Base-by-base conservation (phyloP, 2,888 invertebrate species). In the Sepiola atlantica region DNA sequence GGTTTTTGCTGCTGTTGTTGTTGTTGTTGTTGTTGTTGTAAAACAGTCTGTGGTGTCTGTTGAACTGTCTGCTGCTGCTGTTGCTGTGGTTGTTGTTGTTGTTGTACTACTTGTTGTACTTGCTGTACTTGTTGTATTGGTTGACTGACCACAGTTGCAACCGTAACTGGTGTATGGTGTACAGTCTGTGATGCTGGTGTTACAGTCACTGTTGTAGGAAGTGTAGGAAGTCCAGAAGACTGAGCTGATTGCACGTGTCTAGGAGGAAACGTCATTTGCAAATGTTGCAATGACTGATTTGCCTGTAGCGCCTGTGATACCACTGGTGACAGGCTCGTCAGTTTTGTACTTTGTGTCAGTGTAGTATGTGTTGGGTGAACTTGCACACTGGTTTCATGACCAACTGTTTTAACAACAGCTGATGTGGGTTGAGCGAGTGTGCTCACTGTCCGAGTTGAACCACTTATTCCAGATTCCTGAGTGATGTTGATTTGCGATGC, bases 321-420 rank as follows among this genome's bases (percentile, higher is more conserved):
- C 94, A 95, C 90, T 91, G 95, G 93, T 55, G 95, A 35, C 94
- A 94, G 57, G 55, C 94, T 94, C 45, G 95, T 90, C 35, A 94
- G 94, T 92, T 94, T 91, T 77, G 94, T 94, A 0, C 61, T 61
- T 32, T 93, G 94, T 45, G 95, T 54, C 2, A 45, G 61, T n/a
- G 95, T 95, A 18, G 95, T 94, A n/a, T 95, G 95, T 12, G 96
- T 94, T 24, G 96, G 95, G 93, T 96, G 96, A 21, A 96, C 95
- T 94, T 95, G 96, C 16, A 96, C 96, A 32, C 95, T 95, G 21
- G 61, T 24, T 18, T 95, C 94, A 18, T 95, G 95, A 18, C 95
- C 94, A 28, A 95, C 94, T n/a, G 96, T 95, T 94, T 96, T 96
- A 14, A 96, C 95, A 35, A 95, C 94, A 6, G 94, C 54, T 24